Conservation (phyloP, 2,113 vertebrate species). For the Leucoraja erinaceus region DNA sequence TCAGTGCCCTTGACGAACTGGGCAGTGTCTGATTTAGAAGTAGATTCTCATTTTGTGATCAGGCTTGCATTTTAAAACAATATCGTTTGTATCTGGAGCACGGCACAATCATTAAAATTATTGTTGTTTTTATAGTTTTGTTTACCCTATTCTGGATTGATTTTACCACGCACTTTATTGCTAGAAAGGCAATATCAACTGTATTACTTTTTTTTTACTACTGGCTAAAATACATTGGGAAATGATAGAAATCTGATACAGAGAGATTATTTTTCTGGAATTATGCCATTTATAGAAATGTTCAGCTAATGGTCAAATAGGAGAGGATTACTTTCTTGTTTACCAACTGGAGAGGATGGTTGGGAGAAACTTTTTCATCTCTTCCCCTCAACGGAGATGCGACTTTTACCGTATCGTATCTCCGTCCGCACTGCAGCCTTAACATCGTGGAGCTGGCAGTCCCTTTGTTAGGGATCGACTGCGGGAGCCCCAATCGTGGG, state of each 20-base stretch:
- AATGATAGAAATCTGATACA: neutral
- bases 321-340: neutral
- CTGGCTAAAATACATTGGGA: neutral
- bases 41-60: neutral
- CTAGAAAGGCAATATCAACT: constrained; percentile 2
- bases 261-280: neutral
- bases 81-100: neutral
- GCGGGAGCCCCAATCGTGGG: too few species aligned
- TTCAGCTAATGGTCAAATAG: neutral
- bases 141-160: neutral
- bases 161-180: neutral
- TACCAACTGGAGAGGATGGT: too few species aligned
- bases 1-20: too few species aligned
- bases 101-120: neutral
- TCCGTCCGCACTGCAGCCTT: too few species aligned
- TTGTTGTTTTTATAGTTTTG: neutral
- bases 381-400: too few species aligned
- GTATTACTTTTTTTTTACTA: neutral
- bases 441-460: too few species aligned
- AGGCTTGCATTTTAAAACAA: neutral
- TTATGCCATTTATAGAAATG: neutral
- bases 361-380: too few species aligned
- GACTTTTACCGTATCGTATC: too few species aligned
- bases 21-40: neutral
- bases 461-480: too few species aligned